Conservation (phyloP, 2,113 vertebrate species). For the Sceloporus undulatus region DNA sequence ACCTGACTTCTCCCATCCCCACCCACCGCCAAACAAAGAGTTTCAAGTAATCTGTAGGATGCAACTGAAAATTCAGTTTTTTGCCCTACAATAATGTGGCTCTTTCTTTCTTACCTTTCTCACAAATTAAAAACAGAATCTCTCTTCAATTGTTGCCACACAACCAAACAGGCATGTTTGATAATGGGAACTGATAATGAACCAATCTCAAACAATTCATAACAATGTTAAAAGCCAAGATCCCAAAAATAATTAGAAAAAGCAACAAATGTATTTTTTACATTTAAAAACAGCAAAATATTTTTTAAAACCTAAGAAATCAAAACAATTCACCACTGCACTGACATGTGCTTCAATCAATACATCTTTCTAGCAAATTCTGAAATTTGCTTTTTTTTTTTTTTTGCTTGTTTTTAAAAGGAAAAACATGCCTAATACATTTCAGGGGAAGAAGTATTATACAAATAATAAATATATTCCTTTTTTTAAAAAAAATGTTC, state of each 20-base stretch:
- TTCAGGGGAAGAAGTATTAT: constrained; percentile 64
- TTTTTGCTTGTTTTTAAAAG: constrained; percentile 59
- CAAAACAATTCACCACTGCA: constrained; percentile 71
- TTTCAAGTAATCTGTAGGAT: constrained; percentile 31
- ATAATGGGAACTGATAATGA: constrained; percentile 46
- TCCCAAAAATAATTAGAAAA: constrained; percentile 75
- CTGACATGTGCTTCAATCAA: constrained; percentile 60
- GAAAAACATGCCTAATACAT: constrained; percentile 65
- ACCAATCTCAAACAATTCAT: constrained; percentile 58
- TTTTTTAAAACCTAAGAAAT: constrained; percentile 71
- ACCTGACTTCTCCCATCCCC: constrained; percentile 38
- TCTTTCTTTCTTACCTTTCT: constrained; percentile 43
- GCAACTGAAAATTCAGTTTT: constrained; percentile 42
- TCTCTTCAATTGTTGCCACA: neutral
- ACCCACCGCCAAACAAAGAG: constrained; percentile 10
- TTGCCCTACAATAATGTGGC: constrained; percentile 18
- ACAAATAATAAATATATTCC: constrained; percentile 80
- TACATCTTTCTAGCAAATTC: constrained; percentile 63
- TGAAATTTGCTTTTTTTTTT: constrained; percentile 52
- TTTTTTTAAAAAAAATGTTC: constrained; percentile 59
- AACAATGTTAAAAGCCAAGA: constrained; percentile 69
- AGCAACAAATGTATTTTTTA: constrained; percentile 63
- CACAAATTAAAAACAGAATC: constrained; percentile 40
- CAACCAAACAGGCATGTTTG: constrained; percentile 18
- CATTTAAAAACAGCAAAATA: constrained; percentile 71